phyloP scores from a whole-genome alignment of 2,888 invertebrate genomes.

The Heliconius cydno region DNA sequence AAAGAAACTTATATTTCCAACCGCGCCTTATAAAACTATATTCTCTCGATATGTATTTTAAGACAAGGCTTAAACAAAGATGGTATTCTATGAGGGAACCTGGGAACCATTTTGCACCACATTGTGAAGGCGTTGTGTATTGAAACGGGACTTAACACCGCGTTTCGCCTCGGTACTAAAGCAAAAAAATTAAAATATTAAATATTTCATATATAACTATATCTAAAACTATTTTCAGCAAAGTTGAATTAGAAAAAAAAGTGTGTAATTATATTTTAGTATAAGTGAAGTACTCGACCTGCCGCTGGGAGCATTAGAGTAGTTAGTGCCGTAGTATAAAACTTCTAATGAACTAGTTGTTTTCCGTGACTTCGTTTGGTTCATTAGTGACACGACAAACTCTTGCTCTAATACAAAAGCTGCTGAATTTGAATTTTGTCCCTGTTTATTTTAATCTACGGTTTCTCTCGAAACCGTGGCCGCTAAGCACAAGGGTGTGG shows the following conservation, averaged over 20 bases:
- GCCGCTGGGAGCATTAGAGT: slow-evolving; percentile 9
- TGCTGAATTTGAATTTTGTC: neutral
- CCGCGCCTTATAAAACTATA: neutral
- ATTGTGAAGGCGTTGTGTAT: too few species aligned
- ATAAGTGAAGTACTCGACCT: slow-evolving; percentile 19
- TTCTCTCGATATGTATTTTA: neutral
- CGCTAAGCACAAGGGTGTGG: too few species aligned
- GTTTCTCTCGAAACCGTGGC: too few species aligned
- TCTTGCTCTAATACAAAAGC: neutral
- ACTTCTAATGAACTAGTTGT: slow-evolving; percentile 14
- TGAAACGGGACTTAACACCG: too few species aligned
- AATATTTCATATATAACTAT: neutral
- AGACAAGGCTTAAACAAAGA: neutral
- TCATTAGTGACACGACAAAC: neutral
- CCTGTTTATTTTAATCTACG: neutral
- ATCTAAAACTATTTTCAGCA: neutral
- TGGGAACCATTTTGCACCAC: too few species aligned
- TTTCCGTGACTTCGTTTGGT: slow-evolving; percentile 11
- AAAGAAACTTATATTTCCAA: neutral
- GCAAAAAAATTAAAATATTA: neutral
- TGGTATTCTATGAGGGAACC: too few species aligned
- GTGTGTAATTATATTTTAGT: slow-evolving; percentile 1
- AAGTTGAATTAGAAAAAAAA: neutral
- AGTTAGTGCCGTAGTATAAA: slow-evolving; percentile 16
- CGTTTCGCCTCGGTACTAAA: too few species aligned